phyloP scores from a whole-genome alignment of 2,113 vertebrate genomes.

The Parotia lawesii region DNA sequence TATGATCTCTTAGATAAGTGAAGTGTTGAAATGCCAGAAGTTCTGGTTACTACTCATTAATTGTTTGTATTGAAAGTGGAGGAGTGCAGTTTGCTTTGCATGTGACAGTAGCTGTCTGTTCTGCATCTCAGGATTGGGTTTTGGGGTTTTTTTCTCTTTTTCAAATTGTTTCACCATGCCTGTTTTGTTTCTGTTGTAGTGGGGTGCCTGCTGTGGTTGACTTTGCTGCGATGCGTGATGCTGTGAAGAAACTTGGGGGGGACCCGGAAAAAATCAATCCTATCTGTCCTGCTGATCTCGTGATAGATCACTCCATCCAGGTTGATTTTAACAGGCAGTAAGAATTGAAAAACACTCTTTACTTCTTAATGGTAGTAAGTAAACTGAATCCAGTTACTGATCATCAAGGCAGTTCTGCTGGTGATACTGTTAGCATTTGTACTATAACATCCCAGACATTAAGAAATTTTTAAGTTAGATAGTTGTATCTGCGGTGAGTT shows the following conservation, averaged over 20 bases:
- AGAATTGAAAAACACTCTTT: slow-evolving; percentile 31
- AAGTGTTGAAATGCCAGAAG: background rate
- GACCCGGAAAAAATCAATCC: slow-evolving; percentile 96
- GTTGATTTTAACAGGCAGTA: slow-evolving; percentile 96
- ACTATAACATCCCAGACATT: background rate
- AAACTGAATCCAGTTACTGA: background rate
- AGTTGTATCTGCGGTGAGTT: background rate
- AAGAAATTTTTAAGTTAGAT: background rate
- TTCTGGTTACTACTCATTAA: background rate
- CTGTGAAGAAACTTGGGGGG: slow-evolving; percentile 87
- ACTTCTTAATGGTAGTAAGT: background rate
- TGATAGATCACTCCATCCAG: slow-evolving; percentile 98
- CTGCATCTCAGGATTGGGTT: background rate
- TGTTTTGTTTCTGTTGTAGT: slow-evolving; percentile 60
- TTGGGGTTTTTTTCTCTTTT: rapidly evolving
- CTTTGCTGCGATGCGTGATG: slow-evolving; percentile 96
- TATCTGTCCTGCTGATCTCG: slow-evolving; percentile 92
- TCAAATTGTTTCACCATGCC: background rate
- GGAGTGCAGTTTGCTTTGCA: background rate
- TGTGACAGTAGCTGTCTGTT: background rate
- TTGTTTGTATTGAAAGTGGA: background rate
- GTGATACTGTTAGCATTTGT: background rate
- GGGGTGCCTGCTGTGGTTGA: slow-evolving; percentile 96
- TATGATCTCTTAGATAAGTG: background rate
- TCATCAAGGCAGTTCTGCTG: background rate